These are phyloP conservation scores for Ophiothrix spiculata DNA, from an alignment of 35 echinoderm and acorn worm genomes.

Conservation along the genomic window DNA sequence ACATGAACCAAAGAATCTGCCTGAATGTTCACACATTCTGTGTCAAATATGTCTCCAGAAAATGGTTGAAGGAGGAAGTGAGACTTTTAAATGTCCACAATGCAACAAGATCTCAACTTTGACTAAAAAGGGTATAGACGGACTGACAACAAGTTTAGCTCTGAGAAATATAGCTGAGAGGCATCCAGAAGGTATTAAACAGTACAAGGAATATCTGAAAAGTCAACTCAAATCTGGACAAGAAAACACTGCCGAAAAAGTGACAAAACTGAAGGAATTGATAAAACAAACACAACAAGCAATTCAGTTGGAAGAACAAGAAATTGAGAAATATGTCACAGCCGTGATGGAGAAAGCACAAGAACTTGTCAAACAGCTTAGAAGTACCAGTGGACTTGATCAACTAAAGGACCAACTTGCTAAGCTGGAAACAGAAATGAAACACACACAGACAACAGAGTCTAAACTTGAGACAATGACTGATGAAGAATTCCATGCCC, in stretches of 20 bases:
- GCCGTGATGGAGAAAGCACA: neutral
- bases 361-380: neutral
- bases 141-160: neutral
- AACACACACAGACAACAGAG: neutral
- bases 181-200: neutral
- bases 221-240: neutral
- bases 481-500: neutral
- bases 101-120: neutral
- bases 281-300: neutral
- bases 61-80: neutral
- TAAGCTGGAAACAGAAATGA: neutral
- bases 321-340: neutral
- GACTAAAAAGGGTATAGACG: neutral
- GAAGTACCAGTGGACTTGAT: neutral
- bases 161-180: neutral
- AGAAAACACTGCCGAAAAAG: neutral
- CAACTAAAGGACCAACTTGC: neutral
- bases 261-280: neutral
- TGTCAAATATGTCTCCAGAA: neutral
- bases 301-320: neutral
- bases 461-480: neutral
- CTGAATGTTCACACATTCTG: neutral
- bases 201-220: neutral
- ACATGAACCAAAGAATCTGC: neutral
- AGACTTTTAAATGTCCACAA: neutral